A percentile compares a stretch with the other conserved stretches of the same genome.
phyloP scores from a whole-genome alignment of 2,888 invertebrate species.

The Coenonympha arcania region DNA sequence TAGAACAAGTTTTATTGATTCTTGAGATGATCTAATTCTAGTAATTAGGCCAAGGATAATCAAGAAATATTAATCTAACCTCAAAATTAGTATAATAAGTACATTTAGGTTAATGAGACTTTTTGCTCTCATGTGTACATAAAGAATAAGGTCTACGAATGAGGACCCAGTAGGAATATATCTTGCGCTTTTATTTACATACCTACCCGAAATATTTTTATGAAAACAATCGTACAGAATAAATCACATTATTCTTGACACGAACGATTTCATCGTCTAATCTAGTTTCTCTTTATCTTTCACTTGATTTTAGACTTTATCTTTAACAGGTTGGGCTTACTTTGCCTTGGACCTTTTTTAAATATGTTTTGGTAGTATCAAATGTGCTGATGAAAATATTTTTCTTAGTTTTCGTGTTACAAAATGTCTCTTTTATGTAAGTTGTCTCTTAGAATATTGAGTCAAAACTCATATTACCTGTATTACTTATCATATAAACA shows the following conservation, averaged over 20 bases:
- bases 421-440: not conserved
- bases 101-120: no score
- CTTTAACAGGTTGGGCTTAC: not conserved
- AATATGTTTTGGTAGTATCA: not conserved
- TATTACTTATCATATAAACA: no score
- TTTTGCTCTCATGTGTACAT: no score
- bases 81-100: no score
- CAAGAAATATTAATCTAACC: no score
- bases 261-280: conserved; percentile 24
- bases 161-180: not conserved
- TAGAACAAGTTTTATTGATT: no score
- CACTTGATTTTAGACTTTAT: not conserved
- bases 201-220: not conserved
- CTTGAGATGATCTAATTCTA: no score
- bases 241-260: conserved; percentile 20
- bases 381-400: conserved; percentile 10
- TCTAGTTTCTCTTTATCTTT: not conserved
- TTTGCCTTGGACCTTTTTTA: not conserved
- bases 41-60: no score
- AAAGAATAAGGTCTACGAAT: not conserved
- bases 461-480: no score
- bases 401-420: not conserved
- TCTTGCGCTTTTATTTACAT: not conserved
- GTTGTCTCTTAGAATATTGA: not conserved
- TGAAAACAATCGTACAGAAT: conserved; percentile 18